A percentile compares a stretch with the other conserved stretches of the same genome.
phyloP scores from a whole-genome alignment of 2,888 invertebrate genomes.

The Melinopterus prodromus region DNA sequence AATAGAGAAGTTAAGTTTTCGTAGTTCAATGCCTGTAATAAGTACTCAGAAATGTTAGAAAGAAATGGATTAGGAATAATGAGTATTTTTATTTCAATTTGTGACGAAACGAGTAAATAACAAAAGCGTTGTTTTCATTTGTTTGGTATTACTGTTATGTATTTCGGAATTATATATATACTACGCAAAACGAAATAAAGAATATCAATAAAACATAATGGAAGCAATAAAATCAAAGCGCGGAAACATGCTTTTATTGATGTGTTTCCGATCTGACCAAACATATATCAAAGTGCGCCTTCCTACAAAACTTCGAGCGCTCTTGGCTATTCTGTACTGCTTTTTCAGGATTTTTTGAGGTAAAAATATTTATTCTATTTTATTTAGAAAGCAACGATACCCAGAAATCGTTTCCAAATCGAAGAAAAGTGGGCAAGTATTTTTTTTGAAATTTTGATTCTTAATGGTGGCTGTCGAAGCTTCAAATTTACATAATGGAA shows the following conservation, averaged over 20 bases:
- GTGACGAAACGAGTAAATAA: neutral
- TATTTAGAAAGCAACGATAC: no score
- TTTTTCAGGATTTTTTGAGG: no score
- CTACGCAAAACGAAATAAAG: neutral
- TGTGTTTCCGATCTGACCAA: neutral
- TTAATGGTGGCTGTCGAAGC: no score
- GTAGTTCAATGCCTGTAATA: neutral
- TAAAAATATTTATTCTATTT: no score
- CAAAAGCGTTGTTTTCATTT: neutral
- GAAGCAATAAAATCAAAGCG: neutral
- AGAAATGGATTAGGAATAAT: neutral
- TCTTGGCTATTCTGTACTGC: neutral
- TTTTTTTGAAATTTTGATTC: no score
- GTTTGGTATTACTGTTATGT: neutral
- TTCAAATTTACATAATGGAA: no score
- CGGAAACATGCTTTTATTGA: neutral
- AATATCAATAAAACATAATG: neutral
- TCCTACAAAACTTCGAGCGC: neutral
- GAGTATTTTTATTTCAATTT: neutral
- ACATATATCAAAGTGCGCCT: neutral
- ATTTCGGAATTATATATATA: neutral
- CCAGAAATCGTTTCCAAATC: no score
- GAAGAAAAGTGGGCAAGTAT: no score
- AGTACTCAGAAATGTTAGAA: neutral
- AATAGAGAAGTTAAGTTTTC: neutral